Percentiles rank a stretch among this genome's conserved stretches.
phyloP scores from a whole-genome alignment of 2,113 vertebrate genomes.

The Cnemophilus loriae region DNA sequence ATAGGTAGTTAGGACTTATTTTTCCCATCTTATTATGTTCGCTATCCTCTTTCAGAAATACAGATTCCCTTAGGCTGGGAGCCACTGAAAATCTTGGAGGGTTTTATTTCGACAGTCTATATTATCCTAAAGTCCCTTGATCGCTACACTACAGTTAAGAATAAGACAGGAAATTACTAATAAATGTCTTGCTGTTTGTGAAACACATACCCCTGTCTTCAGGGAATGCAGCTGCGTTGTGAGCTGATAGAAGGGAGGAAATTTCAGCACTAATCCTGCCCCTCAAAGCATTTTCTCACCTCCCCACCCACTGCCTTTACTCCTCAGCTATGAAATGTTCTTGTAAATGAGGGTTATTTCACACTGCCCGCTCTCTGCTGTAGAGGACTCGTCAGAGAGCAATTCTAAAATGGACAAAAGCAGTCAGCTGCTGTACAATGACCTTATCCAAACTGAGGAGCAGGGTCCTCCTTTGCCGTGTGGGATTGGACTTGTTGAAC shows the following conservation, averaged over 20 bases:
- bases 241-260: not conserved
- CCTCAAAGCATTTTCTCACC: not conserved
- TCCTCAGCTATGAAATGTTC: not conserved
- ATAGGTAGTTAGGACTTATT: constrained; percentile 30
- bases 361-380: not conserved
- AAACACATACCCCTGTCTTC: not conserved
- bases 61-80: not conserved
- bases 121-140: not conserved
- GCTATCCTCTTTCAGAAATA: not conserved
- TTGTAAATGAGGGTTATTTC: constrained; percentile 11
- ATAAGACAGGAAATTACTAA: not conserved
- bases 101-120: not conserved
- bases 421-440: not conserved
- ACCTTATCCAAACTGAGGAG: not conserved
- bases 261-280: not conserved
- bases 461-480: not conserved
- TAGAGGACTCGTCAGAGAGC: not conserved
- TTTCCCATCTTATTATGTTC: constrained; percentile 1
- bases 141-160: not conserved
- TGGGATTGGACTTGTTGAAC: not conserved
- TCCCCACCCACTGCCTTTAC: not conserved
- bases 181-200: constrained; percentile 13
- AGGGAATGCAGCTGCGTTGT: not conserved
- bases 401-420: not conserved
- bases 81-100: not conserved